Evolutionary conservation across 2,797 vertebrate species (phyloP).

Genomic region (Caiman crocodilus): DNA sequence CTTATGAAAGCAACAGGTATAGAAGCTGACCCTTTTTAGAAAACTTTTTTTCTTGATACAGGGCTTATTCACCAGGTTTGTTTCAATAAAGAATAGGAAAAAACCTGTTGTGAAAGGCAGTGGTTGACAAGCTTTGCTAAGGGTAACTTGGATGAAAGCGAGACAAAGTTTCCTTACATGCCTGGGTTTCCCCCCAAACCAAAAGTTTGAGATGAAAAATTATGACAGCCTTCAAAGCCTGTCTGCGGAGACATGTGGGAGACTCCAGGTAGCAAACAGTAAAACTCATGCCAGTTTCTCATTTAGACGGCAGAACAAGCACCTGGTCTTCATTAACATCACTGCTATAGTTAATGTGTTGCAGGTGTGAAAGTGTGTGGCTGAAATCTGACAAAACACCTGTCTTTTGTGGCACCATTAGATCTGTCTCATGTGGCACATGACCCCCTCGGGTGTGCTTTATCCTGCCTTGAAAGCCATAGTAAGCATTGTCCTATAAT

Average conservation of each 20-base stretch:
- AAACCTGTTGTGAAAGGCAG: neutral
- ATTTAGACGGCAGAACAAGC: conserved; percentile 64
- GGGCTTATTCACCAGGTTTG: neutral
- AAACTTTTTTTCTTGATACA: neutral
- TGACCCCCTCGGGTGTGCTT: conserved; percentile 73
- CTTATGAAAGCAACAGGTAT: neutral
- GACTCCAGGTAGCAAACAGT: conserved; percentile 45
- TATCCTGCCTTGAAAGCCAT: conserved; percentile 77
- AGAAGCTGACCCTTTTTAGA: neutral
- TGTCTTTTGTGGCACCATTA: conserved; percentile 79
- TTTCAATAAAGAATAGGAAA: neutral
- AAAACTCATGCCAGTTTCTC: conserved; percentile 42
- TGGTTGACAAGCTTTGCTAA: neutral
- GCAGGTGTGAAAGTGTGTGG: conserved; percentile 87
- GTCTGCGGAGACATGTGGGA: neutral
- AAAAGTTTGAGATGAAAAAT: conserved; percentile 1
- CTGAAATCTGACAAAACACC: conserved; percentile 82
- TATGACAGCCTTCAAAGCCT: neutral
- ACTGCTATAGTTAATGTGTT: conserved; percentile 86
- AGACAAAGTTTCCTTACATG: neutral
- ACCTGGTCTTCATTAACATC: conserved; percentile 92
- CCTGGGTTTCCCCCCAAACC: neutral
- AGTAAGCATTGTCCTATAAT: conserved; percentile 80
- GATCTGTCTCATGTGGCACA: conserved; percentile 71
- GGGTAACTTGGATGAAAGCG: neutral